phyloP scores from a whole-genome alignment of 2,888 invertebrate genomes.

The Thereva nobilitata region DNA sequence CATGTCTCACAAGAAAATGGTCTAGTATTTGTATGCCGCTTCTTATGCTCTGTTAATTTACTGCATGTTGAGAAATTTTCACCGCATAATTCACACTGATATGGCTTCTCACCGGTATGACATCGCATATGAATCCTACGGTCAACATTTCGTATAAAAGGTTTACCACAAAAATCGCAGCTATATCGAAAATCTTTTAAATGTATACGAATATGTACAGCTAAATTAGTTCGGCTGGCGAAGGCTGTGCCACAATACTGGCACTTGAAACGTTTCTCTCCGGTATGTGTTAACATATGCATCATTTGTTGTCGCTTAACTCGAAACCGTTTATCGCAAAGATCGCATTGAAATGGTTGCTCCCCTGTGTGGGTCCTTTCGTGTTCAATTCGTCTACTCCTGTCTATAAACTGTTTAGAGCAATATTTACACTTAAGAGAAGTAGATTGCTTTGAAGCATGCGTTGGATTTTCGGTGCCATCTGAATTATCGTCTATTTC shows the following conservation, averaged over 20 bases:
- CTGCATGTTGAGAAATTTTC: slow-evolving; percentile 50
- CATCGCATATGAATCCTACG: slow-evolving; percentile 48
- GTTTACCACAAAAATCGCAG: slow-evolving; percentile 46
- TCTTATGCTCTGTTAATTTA: slow-evolving; percentile 49
- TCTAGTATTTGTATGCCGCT: slow-evolving; percentile 52
- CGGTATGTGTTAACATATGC: slow-evolving; percentile 33
- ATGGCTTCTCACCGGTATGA: slow-evolving; percentile 49
- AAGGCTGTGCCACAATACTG: slow-evolving; percentile 16
- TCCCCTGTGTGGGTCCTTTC: slow-evolving; percentile 29
- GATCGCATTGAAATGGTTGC: slow-evolving; percentile 21
- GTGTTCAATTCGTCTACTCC: slow-evolving; percentile 1
- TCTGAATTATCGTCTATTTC: neutral
- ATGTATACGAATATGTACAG: slow-evolving; percentile 16
- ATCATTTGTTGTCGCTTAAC: slow-evolving; percentile 20
- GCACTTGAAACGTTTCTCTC: slow-evolving; percentile 23
- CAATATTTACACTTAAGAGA: slow-evolving; percentile 20
- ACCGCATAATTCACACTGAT: slow-evolving; percentile 52
- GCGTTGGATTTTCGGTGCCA: neutral
- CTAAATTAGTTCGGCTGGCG: slow-evolving; percentile 9
- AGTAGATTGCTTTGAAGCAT: neutral
- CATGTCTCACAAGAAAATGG: slow-evolving; percentile 50
- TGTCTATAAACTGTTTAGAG: slow-evolving; percentile 5
- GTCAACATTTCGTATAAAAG: slow-evolving; percentile 47
- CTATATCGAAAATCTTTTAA: slow-evolving; percentile 14
- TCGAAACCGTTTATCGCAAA: slow-evolving; percentile 31